Conservation (phyloP, 2,888 invertebrate genomes). For the Siphonodentalium dalli region DNA sequence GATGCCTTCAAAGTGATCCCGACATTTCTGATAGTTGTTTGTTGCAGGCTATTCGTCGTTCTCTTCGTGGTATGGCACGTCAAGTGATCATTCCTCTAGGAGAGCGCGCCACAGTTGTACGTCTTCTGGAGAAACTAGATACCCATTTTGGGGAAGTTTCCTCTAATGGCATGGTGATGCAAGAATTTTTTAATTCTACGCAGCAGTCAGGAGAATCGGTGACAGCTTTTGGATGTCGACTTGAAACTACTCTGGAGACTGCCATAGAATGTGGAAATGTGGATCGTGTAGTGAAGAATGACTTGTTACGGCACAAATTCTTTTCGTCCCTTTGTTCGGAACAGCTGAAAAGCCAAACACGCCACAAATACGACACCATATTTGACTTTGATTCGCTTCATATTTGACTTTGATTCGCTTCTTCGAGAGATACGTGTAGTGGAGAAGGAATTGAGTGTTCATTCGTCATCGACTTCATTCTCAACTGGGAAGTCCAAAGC, state of each 20-base stretch:
- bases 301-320: conserved; percentile 18
- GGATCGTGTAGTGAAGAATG: conserved; percentile 12
- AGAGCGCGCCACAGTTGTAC: conserved; percentile 6
- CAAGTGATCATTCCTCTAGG: conserved; percentile 17
- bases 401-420: too few relatives aligned
- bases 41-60: conserved; percentile 10
- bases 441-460: too few relatives aligned
- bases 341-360: conserved; percentile 12
- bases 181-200: conserved; percentile 14
- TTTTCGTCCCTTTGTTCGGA: conserved; percentile 16
- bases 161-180: conserved; percentile 19
- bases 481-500: too few relatives aligned
- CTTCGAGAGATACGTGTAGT: too few relatives aligned
- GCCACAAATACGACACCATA: conserved; percentile 21
- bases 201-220: conserved; percentile 15
- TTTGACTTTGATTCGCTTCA: conserved; percentile 11
- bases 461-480: too few relatives aligned
- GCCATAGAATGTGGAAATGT: conserved; percentile 16
- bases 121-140: conserved; percentile 14
- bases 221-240: conserved; percentile 20
- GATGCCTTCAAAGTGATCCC: conserved; percentile 6
- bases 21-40: neutral
- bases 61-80: conserved; percentile 17
- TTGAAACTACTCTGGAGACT: conserved; percentile 13
- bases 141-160: conserved; percentile 13